Percentiles rank a stretch among this genome's conserved stretches.
phyloP scores from a whole-genome alignment of 2,113 vertebrate genomes.

The Petrocephalus microphthalmus region DNA sequence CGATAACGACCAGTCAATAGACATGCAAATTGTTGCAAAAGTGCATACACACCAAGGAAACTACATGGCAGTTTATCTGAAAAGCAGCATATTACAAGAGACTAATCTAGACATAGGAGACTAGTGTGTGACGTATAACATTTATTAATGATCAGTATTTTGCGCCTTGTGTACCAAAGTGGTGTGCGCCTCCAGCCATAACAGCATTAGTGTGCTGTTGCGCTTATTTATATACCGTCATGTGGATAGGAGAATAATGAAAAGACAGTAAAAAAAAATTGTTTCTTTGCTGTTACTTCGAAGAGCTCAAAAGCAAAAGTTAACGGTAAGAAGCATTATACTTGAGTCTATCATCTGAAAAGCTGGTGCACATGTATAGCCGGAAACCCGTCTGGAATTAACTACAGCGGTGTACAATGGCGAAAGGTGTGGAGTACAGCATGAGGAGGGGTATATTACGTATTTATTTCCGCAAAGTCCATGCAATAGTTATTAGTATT shows the following conservation, averaged over 20 bases:
- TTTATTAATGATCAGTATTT: not conserved
- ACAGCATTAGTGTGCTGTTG: not conserved
- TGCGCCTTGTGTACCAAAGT: not conserved
- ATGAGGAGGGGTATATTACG: not conserved
- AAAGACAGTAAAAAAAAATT: not conserved
- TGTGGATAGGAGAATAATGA: not conserved
- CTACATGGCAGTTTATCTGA: not conserved
- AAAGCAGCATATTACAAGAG: not conserved
- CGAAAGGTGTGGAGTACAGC: not conserved
- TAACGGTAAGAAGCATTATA: not conserved
- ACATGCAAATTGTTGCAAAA: not conserved
- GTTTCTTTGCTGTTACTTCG: not conserved
- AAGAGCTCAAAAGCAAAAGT: not conserved
- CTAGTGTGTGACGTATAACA: not conserved
- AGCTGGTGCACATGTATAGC: not conserved
- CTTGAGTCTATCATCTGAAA: not conserved
- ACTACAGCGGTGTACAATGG: not conserved
- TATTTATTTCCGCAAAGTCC: not conserved
- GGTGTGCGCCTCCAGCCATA: not conserved
- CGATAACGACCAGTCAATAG: not conserved
- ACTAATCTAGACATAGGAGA: not conserved
- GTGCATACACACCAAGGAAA: not conserved
- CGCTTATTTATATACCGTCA: not conserved
- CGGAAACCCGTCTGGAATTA: not conserved
- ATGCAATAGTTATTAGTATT: not conserved